A percentile compares a stretch with the other conserved stretches of the same genome.
phyloP scores from a whole-genome alignment of 2,797 vertebrate genomes.

The Dipus sagitta region DNA sequence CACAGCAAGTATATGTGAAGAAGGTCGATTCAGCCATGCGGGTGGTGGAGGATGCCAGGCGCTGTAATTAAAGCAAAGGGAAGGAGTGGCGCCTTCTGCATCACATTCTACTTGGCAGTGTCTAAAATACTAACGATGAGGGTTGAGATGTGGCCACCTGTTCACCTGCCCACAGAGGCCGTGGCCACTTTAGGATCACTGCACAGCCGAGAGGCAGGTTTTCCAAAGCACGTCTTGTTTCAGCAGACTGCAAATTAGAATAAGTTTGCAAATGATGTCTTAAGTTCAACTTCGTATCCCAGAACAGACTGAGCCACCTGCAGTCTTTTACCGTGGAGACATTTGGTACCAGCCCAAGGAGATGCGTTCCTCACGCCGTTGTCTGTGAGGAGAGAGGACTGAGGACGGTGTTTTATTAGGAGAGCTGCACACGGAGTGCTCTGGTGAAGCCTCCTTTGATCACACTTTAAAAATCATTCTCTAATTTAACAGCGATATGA shows the following conservation, averaged over 20 bases:
- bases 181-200: neutral
- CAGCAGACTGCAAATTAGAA: conserved; percentile 41
- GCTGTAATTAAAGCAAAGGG: neutral
- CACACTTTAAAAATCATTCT: conserved; percentile 85
- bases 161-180: neutral
- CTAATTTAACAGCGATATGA: conserved; percentile 84
- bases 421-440: conserved; percentile 70
- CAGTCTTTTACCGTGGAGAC: conserved; percentile 65
- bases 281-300: conserved; percentile 57
- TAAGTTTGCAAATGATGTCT: conserved; percentile 69
- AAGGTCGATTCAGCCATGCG: neutral
- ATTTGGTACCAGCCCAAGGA: conserved; percentile 57
- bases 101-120: neutral
- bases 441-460: conserved; percentile 82
- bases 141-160: neutral
- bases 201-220: conserved; percentile 50
- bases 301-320: conserved; percentile 59
- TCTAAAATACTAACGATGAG: neutral
- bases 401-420: conserved; percentile 77
- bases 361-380: conserved; percentile 68
- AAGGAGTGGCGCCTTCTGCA: neutral
- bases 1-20: conserved; percentile 14
- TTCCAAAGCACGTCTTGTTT: conserved; percentile 38
- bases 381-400: conserved; percentile 67
- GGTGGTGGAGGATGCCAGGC: neutral